Percentiles rank a stretch among this genome's conserved stretches.
Conservation (phyloP, 2,797 vertebrate species). For the Phrynocephalus vlangalii region DNA sequence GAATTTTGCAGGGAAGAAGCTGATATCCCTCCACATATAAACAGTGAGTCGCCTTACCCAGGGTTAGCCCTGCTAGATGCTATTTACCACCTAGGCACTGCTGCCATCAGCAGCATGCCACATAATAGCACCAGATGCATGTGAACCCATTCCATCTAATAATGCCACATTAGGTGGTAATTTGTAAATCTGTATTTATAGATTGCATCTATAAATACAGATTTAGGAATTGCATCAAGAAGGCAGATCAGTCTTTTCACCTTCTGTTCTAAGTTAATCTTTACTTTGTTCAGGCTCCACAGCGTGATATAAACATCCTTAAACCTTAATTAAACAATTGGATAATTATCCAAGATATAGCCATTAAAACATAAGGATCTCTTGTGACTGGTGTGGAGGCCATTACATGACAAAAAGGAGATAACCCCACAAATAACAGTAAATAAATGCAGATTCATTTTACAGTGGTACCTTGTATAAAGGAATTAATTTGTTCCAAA, state of each 20-base stretch:
- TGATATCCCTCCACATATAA: not conserved
- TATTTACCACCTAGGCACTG: not conserved
- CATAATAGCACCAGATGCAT: not conserved
- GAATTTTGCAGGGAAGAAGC: not conserved
- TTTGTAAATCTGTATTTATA: too few species aligned
- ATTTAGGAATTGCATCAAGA: too few species aligned
- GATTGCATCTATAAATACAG: too few species aligned
- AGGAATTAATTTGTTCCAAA: too few species aligned
- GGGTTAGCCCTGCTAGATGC: not conserved
- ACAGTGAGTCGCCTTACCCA: not conserved
- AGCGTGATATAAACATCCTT: not conserved
- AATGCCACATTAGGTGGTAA: not conserved
- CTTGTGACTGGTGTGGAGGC: not conserved
- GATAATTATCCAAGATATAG: not conserved
- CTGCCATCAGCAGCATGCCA: not conserved
- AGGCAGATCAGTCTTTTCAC: too few species aligned
- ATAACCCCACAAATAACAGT: not conserved
- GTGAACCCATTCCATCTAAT: not conserved
- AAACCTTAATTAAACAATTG: not conserved
- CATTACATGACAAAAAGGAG: not conserved
- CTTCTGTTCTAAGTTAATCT: too few species aligned
- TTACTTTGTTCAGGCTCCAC: too few species aligned
- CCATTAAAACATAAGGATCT: not conserved
- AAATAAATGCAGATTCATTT: not conserved
- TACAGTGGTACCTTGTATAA: too few species aligned